Evolutionary conservation across 1,140 invertebrate species (phyloP), one percentile per base, ranked within the genome.

Genomic region (Atta colombica): DNA sequence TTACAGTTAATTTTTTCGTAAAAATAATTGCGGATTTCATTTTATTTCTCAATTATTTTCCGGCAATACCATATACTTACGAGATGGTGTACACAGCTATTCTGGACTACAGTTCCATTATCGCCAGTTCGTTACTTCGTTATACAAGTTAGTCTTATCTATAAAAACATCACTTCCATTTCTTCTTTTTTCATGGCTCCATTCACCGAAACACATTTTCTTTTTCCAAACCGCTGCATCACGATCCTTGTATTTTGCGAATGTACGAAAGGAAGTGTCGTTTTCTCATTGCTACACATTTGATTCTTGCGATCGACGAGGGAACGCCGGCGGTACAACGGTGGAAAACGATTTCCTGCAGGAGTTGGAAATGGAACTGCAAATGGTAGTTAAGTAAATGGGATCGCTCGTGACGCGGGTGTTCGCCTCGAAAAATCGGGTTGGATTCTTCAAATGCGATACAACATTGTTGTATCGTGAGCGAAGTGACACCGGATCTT

Each of bases 381-480:
- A 65, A 88, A 69, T 71, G 75, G 77, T 87, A 88, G 89, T 90
- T 90, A 90, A 90, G 86, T 90, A 90, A 90, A 90, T 88, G 89
- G 88, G 72, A 90, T 90, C 77, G 88, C 65, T 86, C 71, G 74
- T 78, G 87, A 78, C 80, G 77, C 72, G 84, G 51, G 14, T 77
- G 65, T 55, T 58, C 63, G 77, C 74, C 49, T 68, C 55, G 65
- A 21, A 61, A 45, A 86, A 90, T 87, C 89, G 77, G 77, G 78
- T 89, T 18, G 68, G 63, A 80, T 65, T 89, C 88, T 84, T 89
- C 75, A 74, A 89, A 31, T 39, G 35, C 65, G 65, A 68, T 68
- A 68, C 65, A 68, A 21, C 72, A 78, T 61, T 45, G 88, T 84
- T 68, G 53, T 78, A 85, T 78, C 31, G 66, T 68, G 66, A 78